Evolutionary conservation across 1,140 invertebrate genomes (phyloP).

Genomic region (Heliconius hermathena): DNA sequence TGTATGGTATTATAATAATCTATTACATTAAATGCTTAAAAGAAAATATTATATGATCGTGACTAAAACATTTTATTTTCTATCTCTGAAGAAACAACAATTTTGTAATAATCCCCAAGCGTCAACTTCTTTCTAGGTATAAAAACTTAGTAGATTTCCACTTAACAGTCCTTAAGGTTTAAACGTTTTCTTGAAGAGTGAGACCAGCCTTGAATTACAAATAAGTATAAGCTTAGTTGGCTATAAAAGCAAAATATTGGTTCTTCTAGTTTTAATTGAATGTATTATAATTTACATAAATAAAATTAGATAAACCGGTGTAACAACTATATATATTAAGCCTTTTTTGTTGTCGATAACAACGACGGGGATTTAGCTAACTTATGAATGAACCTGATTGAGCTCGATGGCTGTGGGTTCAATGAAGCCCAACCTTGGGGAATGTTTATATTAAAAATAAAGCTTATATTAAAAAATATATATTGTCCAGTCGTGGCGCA

Average conservation of each 20-base stretch:
- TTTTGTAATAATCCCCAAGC: constrained; percentile 46
- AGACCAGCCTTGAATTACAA: neutral
- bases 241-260: neutral
- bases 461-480: too few relatives aligned
- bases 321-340: neutral
- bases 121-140: constrained; percentile 41
- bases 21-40: neutral
- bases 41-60: neutral
- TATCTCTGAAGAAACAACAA: constrained; percentile 30
- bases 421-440: too few relatives aligned
- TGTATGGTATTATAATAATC: too few relatives aligned
- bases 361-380: too few relatives aligned
- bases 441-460: too few relatives aligned
- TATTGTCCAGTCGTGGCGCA: too few relatives aligned
- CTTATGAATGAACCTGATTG: too few relatives aligned
- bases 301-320: neutral
- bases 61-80: neutral
- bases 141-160: constrained; percentile 39
- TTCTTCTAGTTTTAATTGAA: neutral
- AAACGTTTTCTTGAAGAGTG: constrained; percentile 28
- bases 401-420: too few relatives aligned
- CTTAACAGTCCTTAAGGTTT: constrained; percentile 32
- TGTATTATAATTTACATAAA: neutral
- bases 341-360: too few relatives aligned
- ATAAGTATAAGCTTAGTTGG: neutral